Base-by-base conservation (phyloP, 1,140 invertebrate species). In the Pemphigus obesinymphae region DNA sequence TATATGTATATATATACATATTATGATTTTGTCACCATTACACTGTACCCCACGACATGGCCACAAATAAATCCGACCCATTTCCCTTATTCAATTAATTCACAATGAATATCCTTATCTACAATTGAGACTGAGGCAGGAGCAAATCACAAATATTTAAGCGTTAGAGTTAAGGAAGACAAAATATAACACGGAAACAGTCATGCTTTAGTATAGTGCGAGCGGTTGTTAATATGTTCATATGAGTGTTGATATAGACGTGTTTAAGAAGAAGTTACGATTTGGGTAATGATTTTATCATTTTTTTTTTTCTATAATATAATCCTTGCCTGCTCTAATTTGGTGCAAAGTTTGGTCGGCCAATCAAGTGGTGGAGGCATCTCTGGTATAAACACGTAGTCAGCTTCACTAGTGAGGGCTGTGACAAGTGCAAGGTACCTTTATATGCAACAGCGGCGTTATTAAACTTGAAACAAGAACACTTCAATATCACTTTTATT, bases 331-430 rank as follows among this genome's bases (percentile, higher is more conserved):
- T 96, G 93, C 86, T 92, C 89, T 87, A 98, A 91, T 89, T 97
- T 97, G 89, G 91, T 90, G 89, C 95, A 97, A 84, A 98, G 90
- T 88, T 92, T 94, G 86, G 92, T 91, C 88, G 92, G 92, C 96
- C 96, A 98, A 88, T 97, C 96, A 85, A 88, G 88, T 85, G 95
- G 93, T 85, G 97, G 97, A 83, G 97, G 97, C 85, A 89, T 90
- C 90, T 99, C 98, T 82, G 98, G 98, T 85, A 96, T 93, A 91
- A 99, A 99, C 83, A 99, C 95, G 92, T 92, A 97, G 89, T 97
- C 95, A 84, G 94, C 94, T 88, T 96, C 95, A 85, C 92, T 92
- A 84, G 94, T 91, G 87, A 96, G 90, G 85, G 95, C 95, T 85
- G 94, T 94, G 84, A 97, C 96, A 85, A 98, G 89, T 84, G 95